Evolutionary conservation across 2,888 invertebrate genomes (phyloP), one percentile per base, ranked within the genome.

Genomic region (Acanthosepion pharaonis): DNA sequence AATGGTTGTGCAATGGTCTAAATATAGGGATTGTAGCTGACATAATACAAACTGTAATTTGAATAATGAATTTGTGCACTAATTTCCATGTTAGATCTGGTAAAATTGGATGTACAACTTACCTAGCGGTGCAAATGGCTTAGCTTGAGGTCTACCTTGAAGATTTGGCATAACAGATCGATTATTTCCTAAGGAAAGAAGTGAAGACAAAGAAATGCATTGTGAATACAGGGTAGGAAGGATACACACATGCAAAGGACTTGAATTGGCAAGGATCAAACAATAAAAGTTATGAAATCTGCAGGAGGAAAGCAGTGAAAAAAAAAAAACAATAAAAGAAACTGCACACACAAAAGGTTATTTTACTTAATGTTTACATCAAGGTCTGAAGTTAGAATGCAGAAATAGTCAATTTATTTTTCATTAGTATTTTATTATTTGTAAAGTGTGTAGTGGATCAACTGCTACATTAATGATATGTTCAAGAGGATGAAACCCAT

Each of bases 81-180:
- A 33, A 33, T 78, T 78, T 8, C 33, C 78, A 78, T 78, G 78
- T n/a, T 28, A 28, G 9, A 15, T 78, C 6, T 78, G 15, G 33
- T 78, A 78, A n/a, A 33, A 78, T 78, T 78, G 78, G n/a, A 78
- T 78, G 11, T 49, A 92, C n/a, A 49, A 94, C 95, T 95, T 95
- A 97, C 97, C 97, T n/a, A 97, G 96, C 25, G 97, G 97, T 91
- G 97, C 97, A 95, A 97, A 97, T 25, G 97, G 97, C 95, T 97
- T 97, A 92, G 95, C 53, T 51, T 93, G 93, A n/a, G 93, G 93
- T 33, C 53, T 93, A n/a, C 93, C 53, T 15, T 93, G 93, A 49
- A 93, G 53, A 53, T 93, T 93, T 93, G 93, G 93, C 93, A 93
- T 93, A 93, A 93, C 93, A 93, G 93, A 93, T 51, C 93, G 93